phyloP scores from a whole-genome alignment of 2,113 vertebrate genomes.

The Stegostoma tigrinum region DNA sequence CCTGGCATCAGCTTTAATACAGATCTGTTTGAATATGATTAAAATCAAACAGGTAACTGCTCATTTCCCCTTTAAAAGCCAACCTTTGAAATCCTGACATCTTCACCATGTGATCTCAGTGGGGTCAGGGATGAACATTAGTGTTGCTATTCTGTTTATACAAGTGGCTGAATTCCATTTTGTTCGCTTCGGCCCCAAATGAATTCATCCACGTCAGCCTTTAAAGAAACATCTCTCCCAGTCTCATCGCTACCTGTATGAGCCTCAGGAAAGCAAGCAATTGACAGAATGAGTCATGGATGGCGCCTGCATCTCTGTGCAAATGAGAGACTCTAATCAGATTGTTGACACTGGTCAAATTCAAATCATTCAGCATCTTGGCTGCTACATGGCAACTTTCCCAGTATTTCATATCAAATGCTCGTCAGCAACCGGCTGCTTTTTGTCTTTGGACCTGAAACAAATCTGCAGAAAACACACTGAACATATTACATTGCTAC shows the following conservation, averaged over 20 bases:
- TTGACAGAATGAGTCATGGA: not conserved
- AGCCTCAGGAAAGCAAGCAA: not conserved
- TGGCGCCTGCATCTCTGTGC: not conserved
- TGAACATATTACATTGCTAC: not conserved
- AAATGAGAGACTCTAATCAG: not conserved
- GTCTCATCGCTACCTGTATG: too few species aligned
- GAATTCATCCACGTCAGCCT: not conserved
- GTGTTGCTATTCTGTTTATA: not conserved
- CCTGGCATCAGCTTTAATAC: not conserved
- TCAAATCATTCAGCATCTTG: not conserved
- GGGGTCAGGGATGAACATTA: not conserved
- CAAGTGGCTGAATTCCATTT: not conserved
- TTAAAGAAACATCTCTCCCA: not conserved
- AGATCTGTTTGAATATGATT: not conserved
- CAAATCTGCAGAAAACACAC: not conserved
- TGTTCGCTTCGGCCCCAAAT: too few species aligned
- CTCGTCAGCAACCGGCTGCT: not conserved
- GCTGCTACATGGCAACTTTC: not conserved
- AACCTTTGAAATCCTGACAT: not conserved
- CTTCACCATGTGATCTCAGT: not conserved
- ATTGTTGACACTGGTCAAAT: not conserved
- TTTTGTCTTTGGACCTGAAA: not conserved
- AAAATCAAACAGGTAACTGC: not conserved
- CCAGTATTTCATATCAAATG: not conserved
- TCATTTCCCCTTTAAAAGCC: not conserved